Base-by-base conservation (phyloP, 2,888 invertebrate species). In the Drosophila tripunctata region DNA sequence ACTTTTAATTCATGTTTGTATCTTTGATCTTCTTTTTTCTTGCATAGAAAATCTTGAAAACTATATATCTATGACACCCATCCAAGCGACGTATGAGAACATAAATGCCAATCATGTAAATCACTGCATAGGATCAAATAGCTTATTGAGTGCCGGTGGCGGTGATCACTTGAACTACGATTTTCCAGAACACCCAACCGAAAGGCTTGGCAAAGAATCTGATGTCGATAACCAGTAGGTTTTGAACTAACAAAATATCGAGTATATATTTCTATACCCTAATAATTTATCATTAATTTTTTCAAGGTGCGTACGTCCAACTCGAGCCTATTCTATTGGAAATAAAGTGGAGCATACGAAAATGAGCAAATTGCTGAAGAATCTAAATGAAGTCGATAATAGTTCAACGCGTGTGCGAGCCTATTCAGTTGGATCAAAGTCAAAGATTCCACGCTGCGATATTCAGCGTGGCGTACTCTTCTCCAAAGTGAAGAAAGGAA, bases 281-380 rank as follows among this genome's bases (percentile, higher is more conserved):
- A 27, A 27, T 10, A 10, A 27, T 27, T 27, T 1, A 8, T 8
- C 0, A 27, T 6, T 27, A 27, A 27, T 12, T 44, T 40, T 19
- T 54, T 54, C 21, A 21, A 81, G 82, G 38, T 74, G n/a, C 51
- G 92, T 91, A 75, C 92, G 93, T 77, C 96, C 96, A n/a, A 93
- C 94, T 50, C 93, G 96, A 75, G 95, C 97, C 1, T 97, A 96
- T 92, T 97, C 97, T 21, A 95, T 97, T 70, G 97, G 97, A 17
- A 96, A 96, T 54, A 93, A 95, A 74, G 95, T 96, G 2, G 95
- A 95, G 72, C 93, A 93, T 62, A 92, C 92, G 6, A 94, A 93
- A 89, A 92, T 93, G 85, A 92, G 92, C 75, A 92, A 92, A 54
- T 90, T 91, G n/a, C 88, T 92, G 60, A 91, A 89, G 67, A 90